These are phyloP conservation scores for Tretioscincus oriximinensis DNA, from an alignment of 2,113 vertebrate genomes.

Conservation along the genomic window DNA sequence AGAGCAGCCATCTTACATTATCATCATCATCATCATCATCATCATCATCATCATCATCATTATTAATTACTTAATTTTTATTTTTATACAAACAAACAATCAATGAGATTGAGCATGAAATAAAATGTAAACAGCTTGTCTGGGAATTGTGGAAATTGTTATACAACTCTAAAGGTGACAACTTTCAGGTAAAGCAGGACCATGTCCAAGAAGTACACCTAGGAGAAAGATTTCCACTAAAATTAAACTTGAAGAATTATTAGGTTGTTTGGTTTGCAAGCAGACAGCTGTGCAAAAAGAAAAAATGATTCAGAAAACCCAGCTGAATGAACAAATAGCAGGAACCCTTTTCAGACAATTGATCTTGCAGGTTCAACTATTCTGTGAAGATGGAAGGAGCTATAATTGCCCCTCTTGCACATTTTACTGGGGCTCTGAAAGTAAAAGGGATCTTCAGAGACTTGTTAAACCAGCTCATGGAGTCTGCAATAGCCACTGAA, in stretches of 20 bases:
- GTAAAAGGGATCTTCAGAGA: constrained; percentile 10
- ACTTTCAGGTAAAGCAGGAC: neutral
- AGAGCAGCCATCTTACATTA: too few relatives aligned
- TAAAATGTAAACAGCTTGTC: neutral
- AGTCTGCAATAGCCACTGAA: constrained; percentile 2
- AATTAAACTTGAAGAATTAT: constrained; percentile 12
- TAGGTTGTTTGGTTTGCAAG: constrained; percentile 12
- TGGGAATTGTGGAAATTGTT: neutral
- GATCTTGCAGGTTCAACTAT: neutral
- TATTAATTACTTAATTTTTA: too few relatives aligned
- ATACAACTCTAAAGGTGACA: neutral
- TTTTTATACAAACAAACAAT: too few relatives aligned
- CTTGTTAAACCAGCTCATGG: constrained; percentile 20
- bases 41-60: too few relatives aligned
- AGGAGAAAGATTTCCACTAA: neutral
- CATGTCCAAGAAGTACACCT: neutral
- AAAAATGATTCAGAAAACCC: neutral
- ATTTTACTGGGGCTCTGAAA: constrained; percentile 7
- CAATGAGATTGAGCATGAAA: neutral
- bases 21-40: too few relatives aligned
- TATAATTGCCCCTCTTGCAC: constrained; percentile 28
- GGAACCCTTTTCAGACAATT: constrained; percentile 15
- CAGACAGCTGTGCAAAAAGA: constrained; percentile 8
- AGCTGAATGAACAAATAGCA: constrained; percentile 20
- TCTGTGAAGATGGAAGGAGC: neutral